Evolutionary conservation across 2,797 vertebrate genomes (phyloP).

Genomic region (Moxostoma hubbsi): DNA sequence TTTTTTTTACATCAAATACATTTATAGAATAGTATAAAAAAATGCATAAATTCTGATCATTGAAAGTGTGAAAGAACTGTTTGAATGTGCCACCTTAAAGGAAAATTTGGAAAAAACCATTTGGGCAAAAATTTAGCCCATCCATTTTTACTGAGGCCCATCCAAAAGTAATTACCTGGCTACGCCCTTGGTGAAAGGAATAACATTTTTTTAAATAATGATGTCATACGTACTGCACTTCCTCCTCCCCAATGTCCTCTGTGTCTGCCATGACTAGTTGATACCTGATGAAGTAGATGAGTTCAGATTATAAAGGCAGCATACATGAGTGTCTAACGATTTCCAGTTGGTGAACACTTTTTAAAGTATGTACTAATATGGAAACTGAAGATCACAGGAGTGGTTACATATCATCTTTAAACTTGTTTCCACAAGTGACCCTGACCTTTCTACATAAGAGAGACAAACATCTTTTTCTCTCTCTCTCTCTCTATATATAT

Average conservation of each 20-base stretch:
- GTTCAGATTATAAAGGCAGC: neutral
- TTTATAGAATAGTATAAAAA: too few species aligned
- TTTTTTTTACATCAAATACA: too few species aligned
- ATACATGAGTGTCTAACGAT: neutral
- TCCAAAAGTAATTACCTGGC: too few species aligned
- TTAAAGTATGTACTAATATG: neutral
- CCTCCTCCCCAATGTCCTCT: slow-evolving; percentile 64
- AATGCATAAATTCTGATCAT: too few species aligned
- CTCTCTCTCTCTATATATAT: too few species aligned
- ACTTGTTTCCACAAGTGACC: neutral
- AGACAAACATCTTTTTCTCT: too few species aligned
- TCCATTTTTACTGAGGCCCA: too few species aligned
- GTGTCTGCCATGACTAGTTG: slow-evolving; percentile 68
- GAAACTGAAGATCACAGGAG: neutral
- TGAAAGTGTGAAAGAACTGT: too few species aligned
- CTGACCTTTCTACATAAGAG: neutral
- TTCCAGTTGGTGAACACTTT: neutral
- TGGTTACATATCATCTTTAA: neutral
- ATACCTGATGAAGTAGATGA: slow-evolving; percentile 54
- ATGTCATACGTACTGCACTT: slow-evolving; percentile 67
- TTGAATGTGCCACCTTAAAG: too few species aligned
- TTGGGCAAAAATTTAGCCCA: too few species aligned
- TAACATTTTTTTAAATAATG: neutral
- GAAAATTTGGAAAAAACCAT: too few species aligned
- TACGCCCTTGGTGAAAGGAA: neutral